Evolutionary conservation across 2,113 vertebrate species (phyloP).

Genomic region (Macrotis lagotis): DNA sequence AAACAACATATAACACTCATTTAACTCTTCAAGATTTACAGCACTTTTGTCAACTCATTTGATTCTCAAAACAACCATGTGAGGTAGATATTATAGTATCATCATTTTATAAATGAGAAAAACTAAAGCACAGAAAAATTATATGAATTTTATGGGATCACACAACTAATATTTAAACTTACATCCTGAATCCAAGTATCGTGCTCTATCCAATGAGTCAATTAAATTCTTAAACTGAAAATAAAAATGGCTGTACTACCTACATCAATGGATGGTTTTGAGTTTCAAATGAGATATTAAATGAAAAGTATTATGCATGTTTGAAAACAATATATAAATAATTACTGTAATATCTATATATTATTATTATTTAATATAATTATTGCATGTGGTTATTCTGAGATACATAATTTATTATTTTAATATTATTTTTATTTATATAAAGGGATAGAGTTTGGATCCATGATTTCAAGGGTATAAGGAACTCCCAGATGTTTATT

Average conservation of each 20-base stretch:
- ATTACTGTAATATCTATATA: too few species aligned
- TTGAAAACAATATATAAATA: background rate
- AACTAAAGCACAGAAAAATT: background rate
- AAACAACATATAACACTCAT: background rate
- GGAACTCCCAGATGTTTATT: too few species aligned
- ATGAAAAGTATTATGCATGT: background rate
- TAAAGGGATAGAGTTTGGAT: too few species aligned
- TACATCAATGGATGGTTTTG: background rate
- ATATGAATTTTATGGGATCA: background rate
- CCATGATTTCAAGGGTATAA: too few species aligned
- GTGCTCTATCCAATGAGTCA: background rate
- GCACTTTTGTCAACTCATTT: background rate
- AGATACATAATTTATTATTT: too few species aligned
- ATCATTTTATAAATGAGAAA: background rate
- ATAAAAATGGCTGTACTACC: background rate
- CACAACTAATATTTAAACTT: background rate
- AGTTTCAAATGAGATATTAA: background rate
- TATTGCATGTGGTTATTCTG: too few species aligned
- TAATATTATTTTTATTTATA: too few species aligned
- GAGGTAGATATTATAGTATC: background rate
- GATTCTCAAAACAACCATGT: background rate
- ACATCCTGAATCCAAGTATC: background rate
- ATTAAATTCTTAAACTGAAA: background rate
- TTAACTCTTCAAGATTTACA: background rate
- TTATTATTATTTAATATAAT: too few species aligned